Base-by-base conservation (phyloP, 2,888 invertebrate species). In the Ornithoptera alexandrae region DNA sequence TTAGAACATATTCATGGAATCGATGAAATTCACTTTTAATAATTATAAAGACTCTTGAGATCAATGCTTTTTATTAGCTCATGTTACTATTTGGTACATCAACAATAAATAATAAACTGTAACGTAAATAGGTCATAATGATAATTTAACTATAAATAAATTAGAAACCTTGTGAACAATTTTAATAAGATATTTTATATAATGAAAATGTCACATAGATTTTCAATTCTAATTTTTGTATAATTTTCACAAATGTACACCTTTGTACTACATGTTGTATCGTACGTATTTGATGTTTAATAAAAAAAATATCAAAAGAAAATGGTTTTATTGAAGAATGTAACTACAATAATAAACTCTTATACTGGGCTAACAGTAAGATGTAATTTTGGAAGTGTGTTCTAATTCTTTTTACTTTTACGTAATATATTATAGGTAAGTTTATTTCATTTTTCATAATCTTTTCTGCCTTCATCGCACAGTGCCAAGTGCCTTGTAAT, bases 221-320 rank as follows among this genome's bases (percentile, higher is more conserved):
- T 67, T 59, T 53, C 59, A 63, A 75, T 74, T 39, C 24, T 12
- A 75, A 76, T 76, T 81, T 82, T 81, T 82, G 79, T 83, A 84
- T 81, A 50, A 50, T 81, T 80, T 81, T 80, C 79, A 81, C 78
- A 76, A 78, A 76, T 75, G 77, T 82, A 85, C 85, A 85, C 81
- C 76, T 84, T 85, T 86, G 81, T 85, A 86, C 80, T 78, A 77
- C 68, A 71, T 68, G 73, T 72, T 74, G 73, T 78, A 75, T 53
- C 78, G 77, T 75, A 79, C 78, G 75, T 74, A 75, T 76, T 76
- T 70, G 63, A 73, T 74, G 70, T 74, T 74, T 72, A 72, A 77
- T 72, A 75, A 78, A 76, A 71, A 73, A 50, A 60, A 18, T 50
- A 50, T 39, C n/a, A 30, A 15, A 17, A n/a, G 36, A 60, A 30